Base-by-base conservation (phyloP, 1,140 invertebrate genomes). In the Pseudomyrmex flavicornis region DNA sequence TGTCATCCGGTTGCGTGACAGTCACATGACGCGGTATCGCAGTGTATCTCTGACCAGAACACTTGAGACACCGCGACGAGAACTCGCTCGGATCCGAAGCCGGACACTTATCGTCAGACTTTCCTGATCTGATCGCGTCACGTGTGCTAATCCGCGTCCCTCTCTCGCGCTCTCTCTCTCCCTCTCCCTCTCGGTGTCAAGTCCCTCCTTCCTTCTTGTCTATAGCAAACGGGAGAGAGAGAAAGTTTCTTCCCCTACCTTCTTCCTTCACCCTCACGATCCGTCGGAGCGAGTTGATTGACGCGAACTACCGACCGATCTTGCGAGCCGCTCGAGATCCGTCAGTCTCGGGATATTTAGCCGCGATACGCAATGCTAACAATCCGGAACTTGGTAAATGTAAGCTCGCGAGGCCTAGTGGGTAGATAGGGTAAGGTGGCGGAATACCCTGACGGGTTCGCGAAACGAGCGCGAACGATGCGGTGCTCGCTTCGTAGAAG, bases 401-500 rank as follows among this genome's bases (percentile, higher is more conserved):
- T 20, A 52, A 61, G 58, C 59, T 35, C 4, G 59, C 73, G 68
- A 72, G 22, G 46, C 20, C 17, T 46, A 85, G 68, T 73, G 50
- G 70, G 20, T 26, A 52, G 59, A 44, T 52, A 35, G 35, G 35
- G 35, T 35, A 35, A 17, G 52, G 46, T 35, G 35, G 15, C 50
- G 20, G 44, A 48, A 76, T 13, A 62, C 72, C 68, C 73, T 48
- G 54, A 56, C 66, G 46, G 76, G 46, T 54, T 52, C 22, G 46
- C 50, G 62, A 48, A 61, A 50, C 56, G 74, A 83, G 59, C 80
- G 85, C 89, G 79, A 69, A 85, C 82, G 82, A 86, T 83, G 89
- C 88, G 87, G 90, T 93, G 91, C 85, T 93, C 91, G 91, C 92
- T 77, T 90, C 87, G 83, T 90, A 92, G 91, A 89, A 93, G 92